Evolutionary conservation across 2,888 invertebrate genomes (phyloP).

Genomic region (Campaea margaritaria): DNA sequence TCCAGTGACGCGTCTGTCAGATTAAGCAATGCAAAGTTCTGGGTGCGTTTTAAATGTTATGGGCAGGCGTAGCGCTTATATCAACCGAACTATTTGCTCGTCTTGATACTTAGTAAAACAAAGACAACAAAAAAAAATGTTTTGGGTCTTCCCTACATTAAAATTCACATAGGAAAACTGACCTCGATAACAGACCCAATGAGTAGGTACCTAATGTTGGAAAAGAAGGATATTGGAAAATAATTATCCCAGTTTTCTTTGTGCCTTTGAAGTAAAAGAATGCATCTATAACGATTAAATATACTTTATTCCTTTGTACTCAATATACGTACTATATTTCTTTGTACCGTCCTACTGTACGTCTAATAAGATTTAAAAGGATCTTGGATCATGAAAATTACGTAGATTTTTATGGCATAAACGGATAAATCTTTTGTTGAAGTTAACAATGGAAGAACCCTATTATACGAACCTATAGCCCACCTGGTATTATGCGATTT

Average conservation of each 20-base stretch:
- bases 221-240: slow-evolving; percentile 16
- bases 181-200: too few species aligned
- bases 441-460: slow-evolving; percentile 22
- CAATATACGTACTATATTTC: not conserved
- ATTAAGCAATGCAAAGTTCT: too few species aligned
- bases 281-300: slow-evolving; percentile 10
- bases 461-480: slow-evolving; percentile 5
- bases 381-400: slow-evolving; percentile 17
- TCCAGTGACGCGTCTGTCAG: too few species aligned
- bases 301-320: slow-evolving; percentile 11
- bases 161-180: too few species aligned
- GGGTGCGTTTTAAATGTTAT: too few species aligned
- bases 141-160: too few species aligned
- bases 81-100: too few species aligned
- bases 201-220: not conserved
- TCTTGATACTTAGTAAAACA: too few species aligned
- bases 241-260: slow-evolving; percentile 23
- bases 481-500: not conserved
- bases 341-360: not conserved
- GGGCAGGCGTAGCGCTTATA: too few species aligned
- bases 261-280: slow-evolving; percentile 12
- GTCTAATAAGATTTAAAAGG: slow-evolving; percentile 22
- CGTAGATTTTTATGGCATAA: slow-evolving; percentile 20
- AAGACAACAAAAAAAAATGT: too few species aligned
- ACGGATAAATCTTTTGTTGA: slow-evolving; percentile 18